These are phyloP conservation scores for Formica exsecta DNA, from an alignment of 1,140 invertebrate genomes.

Conservation along the genomic window DNA sequence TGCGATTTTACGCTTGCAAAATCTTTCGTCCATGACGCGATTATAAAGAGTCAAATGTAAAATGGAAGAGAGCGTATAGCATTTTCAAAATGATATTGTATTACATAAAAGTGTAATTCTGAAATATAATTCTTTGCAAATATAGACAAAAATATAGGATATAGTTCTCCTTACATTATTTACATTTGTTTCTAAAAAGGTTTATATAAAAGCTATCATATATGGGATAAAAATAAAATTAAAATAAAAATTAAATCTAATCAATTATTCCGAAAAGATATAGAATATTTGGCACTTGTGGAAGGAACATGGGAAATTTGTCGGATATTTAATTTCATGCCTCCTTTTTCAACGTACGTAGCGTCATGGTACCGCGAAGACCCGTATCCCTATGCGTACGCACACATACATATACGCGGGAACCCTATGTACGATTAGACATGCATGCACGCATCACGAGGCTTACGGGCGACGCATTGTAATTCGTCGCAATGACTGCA, in stretches of 20 bases:
- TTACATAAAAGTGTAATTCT: background rate
- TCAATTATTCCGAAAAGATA: background rate
- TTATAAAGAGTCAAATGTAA: too few species aligned
- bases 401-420: background rate
- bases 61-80: background rate
- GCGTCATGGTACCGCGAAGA: slow-evolving; percentile 42
- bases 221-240: background rate
- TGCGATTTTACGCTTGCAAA: background rate
- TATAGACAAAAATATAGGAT: background rate
- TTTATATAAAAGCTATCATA: too few species aligned
- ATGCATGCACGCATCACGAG: slow-evolving; percentile 68
- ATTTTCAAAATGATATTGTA: background rate
- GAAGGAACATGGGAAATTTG: slow-evolving; percentile 21
- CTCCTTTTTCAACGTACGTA: slow-evolving; percentile 28
- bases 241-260: slow-evolving; percentile 9
- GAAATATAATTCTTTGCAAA: background rate
- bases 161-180: too few species aligned
- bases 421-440: slow-evolving; percentile 46
- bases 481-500: slow-evolving; percentile 82
- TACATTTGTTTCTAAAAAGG: too few species aligned
- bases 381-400: slow-evolving; percentile 27
- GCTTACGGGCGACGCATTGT: slow-evolving; percentile 76
- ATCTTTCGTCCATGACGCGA: background rate
- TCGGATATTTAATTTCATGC: slow-evolving; percentile 52
- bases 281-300: background rate